Evolutionary conservation across 2,888 invertebrate genomes (phyloP), one percentile per base, ranked within the genome.

Genomic region (Pristionchus maxplancki): DNA sequence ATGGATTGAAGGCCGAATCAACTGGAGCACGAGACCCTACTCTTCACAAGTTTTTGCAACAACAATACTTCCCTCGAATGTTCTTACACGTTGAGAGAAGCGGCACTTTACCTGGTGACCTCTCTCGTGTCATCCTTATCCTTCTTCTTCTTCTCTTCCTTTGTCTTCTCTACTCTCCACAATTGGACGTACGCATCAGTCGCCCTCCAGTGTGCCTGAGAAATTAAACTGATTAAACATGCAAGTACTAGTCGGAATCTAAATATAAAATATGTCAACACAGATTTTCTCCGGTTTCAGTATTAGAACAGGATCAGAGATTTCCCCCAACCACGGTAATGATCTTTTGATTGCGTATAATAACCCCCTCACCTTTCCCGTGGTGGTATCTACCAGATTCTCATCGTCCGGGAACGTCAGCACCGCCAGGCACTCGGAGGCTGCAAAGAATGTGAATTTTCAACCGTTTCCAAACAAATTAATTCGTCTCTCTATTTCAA

Each of bases 111-210:
- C 78, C 78, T 78, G 44, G 78, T 78, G 48, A 78, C 78, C 20
- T 78, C 78, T 78, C 82, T 83, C 24, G 82, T 83, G 2, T 53
- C 53, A 9, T 83, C 82, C 15, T 20, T 28, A 1, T 31, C 28
- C 82, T 83, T 83, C 82, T 53, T 58, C 24, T 9, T 83, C 82
- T 53, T 58, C 31, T 50, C 53, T 31, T 83, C 82, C 53, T 53
- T 83, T 15, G 34, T 53, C 82, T 83, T 83, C 82, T 83, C 53
- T 53, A 83, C 82, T 83, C 34, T 83, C 82, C 82, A 83, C 34
- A 83, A 34, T 83, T 83, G 82, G 17, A 83, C 31, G 53, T 83
- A 83, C 28, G 82, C 82, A 20, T 83, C 82, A 0, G 82, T 83
- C 44, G 37, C 44, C 24, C 82, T 20, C 82, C 82, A 83, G 13